Conservation (phyloP, 2,113 vertebrate species). For the Pogonocichla stellata region DNA sequence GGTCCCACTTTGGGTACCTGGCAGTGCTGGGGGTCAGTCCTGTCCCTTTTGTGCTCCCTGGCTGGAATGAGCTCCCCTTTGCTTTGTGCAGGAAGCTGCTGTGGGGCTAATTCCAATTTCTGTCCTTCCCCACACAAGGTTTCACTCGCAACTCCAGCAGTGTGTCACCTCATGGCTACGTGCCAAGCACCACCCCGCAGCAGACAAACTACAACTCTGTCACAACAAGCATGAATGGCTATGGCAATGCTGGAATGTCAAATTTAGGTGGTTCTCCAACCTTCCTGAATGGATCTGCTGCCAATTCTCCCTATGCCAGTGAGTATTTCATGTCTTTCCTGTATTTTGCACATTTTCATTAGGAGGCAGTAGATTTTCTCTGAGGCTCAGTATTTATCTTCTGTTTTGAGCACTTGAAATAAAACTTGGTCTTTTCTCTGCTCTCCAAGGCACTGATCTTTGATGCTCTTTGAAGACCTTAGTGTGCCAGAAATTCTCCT, state of each 20-base stretch:
- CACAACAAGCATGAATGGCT: constrained; percentile 97
- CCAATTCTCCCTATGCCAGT: constrained; percentile 99
- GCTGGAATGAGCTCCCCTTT: neutral
- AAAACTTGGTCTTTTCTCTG: neutral
- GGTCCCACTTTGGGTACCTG: neutral
- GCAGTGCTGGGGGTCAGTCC: neutral
- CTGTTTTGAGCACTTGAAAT: neutral
- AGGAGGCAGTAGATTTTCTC: neutral
- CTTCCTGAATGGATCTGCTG: constrained; percentile 97
- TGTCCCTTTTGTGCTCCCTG: fast-evolving
- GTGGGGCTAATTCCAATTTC: neutral
- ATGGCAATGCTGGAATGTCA: constrained; percentile 93
- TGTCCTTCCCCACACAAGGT: constrained; percentile 75
- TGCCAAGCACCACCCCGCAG: constrained; percentile 96
- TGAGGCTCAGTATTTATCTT: neutral
- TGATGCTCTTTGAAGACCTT: neutral
- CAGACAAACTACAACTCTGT: constrained; percentile 96
- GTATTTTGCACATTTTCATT: neutral
- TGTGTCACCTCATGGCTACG: constrained; percentile 95
- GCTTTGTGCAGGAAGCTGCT: neutral
- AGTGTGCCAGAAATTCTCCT: neutral
- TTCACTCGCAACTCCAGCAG: constrained; percentile 98
- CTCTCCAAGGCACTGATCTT: neutral
- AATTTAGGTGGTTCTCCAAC: constrained; percentile 95
- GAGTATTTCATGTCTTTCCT: constrained; percentile 69